Conservation (phyloP, 2,113 vertebrate species). For the Mastomys coucha region DNA sequence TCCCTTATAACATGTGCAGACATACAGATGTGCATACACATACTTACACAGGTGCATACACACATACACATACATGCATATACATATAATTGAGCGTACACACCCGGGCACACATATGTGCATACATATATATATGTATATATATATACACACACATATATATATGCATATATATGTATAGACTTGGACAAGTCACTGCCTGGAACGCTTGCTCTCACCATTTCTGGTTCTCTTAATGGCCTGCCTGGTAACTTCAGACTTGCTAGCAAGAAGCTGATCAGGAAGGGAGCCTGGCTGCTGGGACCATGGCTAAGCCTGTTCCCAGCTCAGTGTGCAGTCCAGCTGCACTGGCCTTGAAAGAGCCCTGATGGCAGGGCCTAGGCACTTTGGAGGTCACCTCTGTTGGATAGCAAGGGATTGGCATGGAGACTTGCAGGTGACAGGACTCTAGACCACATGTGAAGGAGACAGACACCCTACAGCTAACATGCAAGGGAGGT, state of each 20-base stretch:
- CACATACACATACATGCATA: rapidly evolving
- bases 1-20: neutral
- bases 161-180: too few species aligned
- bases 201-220: neutral
- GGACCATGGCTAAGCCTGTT: neutral
- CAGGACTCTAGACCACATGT: neutral
- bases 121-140: too few species aligned
- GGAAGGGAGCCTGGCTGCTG: neutral
- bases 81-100: too few species aligned
- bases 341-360: neutral
- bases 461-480: neutral
- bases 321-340: rapidly evolving
- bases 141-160: too few species aligned
- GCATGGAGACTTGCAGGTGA: neutral
- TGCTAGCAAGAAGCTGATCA: neutral
- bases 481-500: too few species aligned
- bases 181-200: neutral
- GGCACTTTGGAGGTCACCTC: neutral
- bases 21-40: neutral
- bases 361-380: neutral
- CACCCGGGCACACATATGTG: rapidly evolving
- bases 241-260: neutral
- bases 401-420: neutral
- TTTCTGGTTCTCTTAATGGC: neutral
- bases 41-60: neutral